These are phyloP conservation scores for Bucorvus abyssinicus DNA, from an alignment of 2,797 vertebrate species.

Conservation along the genomic window DNA sequence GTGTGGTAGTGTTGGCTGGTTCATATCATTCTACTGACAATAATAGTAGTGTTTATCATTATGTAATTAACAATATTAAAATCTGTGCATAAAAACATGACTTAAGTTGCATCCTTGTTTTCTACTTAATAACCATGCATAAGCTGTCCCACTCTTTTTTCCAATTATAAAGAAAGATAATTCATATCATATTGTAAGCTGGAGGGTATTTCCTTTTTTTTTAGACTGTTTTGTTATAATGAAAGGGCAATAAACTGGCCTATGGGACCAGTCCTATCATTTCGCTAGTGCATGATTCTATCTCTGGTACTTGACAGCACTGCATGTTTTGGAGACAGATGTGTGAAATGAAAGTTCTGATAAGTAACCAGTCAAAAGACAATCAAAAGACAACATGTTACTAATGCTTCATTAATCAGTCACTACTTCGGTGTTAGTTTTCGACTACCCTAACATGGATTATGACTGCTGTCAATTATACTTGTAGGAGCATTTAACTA, in stretches of 20 bases:
- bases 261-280: background rate
- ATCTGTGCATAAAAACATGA: background rate
- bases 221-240: background rate
- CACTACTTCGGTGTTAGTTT: background rate
- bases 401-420: background rate
- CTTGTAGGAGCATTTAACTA: background rate
- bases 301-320: background rate
- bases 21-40: background rate
- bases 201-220: background rate
- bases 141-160: background rate
- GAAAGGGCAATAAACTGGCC: background rate
- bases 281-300: background rate
- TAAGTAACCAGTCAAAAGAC: background rate
- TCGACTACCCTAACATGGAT: accelerated
- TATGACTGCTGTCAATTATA: background rate
- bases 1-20: background rate
- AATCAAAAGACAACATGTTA: background rate
- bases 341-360: background rate
- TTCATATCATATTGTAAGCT: background rate
- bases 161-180: background rate
- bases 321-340: background rate
- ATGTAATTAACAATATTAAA: background rate
- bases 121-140: background rate
- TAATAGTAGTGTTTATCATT: background rate
- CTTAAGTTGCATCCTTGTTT: background rate